phyloP scores from a whole-genome alignment of 2,888 invertebrate genomes.

The Eupithecia inturbata region DNA sequence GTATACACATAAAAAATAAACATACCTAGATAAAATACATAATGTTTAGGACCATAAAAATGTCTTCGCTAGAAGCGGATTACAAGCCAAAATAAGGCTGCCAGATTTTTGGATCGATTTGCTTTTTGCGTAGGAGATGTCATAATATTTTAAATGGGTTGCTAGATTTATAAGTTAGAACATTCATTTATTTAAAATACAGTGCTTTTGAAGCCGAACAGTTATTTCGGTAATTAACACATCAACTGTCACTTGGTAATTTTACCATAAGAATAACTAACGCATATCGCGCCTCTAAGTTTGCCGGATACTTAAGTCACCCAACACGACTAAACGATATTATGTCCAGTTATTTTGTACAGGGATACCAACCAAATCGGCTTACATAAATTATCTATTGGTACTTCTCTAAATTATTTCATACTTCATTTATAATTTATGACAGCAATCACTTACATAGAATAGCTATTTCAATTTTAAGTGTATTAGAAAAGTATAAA shows the following conservation, averaged over 20 bases:
- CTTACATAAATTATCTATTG: background rate
- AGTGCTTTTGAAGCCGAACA: background rate
- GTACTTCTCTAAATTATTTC: background rate
- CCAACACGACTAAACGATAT: background rate
- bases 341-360: background rate
- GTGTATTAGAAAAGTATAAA: background rate
- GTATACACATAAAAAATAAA: background rate
- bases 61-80: constrained; percentile 4
- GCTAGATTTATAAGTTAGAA: background rate
- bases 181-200: background rate
- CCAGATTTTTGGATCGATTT: background rate
- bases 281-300: background rate
- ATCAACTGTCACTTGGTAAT: background rate
- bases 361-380: background rate
- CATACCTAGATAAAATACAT: background rate
- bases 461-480: background rate
- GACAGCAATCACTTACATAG: background rate
- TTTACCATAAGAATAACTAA: background rate
- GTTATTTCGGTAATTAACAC: background rate
- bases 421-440: background rate
- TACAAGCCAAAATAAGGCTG: background rate
- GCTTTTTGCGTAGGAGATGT: background rate
- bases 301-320: background rate
- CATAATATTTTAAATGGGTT: background rate
- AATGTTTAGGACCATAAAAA: background rate